Percentiles rank a stretch among this genome's conserved stretches.
Conservation (phyloP, 1,140 invertebrate genomes). For the Listronotus bonariensis region DNA sequence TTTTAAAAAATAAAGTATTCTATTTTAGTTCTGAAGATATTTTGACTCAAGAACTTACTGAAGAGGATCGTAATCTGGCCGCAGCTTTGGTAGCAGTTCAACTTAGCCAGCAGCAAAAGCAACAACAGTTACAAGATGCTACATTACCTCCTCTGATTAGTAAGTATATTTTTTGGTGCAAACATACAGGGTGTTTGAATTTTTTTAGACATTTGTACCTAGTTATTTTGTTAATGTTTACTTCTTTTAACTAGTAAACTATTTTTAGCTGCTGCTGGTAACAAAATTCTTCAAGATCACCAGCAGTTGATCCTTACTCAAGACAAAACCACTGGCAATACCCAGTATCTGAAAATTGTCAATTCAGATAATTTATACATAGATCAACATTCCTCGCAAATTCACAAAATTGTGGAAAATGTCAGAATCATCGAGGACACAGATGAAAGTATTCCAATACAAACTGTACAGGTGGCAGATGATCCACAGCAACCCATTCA, state of each 20-base stretch:
- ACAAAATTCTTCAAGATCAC: constrained; percentile 47
- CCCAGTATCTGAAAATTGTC: constrained; percentile 51
- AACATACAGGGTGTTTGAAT: neutral
- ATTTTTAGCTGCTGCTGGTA: constrained; percentile 26
- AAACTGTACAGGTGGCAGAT: constrained; percentile 14
- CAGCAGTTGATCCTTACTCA: constrained; percentile 44
- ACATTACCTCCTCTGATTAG: constrained; percentile 41
- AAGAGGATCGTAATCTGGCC: constrained; percentile 60
- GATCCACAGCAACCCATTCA: constrained; percentile 8
- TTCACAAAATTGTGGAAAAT: constrained; percentile 43
- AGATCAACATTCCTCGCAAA: constrained; percentile 37
- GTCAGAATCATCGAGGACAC: constrained; percentile 35
- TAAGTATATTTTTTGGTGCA: constrained; percentile 2
- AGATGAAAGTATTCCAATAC: constrained; percentile 25
- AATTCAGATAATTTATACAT: constrained; percentile 50
- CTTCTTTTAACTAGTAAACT: too few relatives aligned
- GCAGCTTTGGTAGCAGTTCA: constrained; percentile 61
- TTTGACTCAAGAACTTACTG: constrained; percentile 55
- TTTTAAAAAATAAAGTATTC: neutral
- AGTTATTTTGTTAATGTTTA: too few relatives aligned
- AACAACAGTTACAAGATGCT: constrained; percentile 53
- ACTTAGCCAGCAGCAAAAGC: constrained; percentile 59
- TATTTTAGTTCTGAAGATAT: constrained; percentile 49
- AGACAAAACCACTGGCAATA: constrained; percentile 43
- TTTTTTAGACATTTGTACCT: too few relatives aligned